Evolutionary conservation across 2,888 invertebrate species (phyloP).

Genomic region (Agrotis exclamationis): DNA sequence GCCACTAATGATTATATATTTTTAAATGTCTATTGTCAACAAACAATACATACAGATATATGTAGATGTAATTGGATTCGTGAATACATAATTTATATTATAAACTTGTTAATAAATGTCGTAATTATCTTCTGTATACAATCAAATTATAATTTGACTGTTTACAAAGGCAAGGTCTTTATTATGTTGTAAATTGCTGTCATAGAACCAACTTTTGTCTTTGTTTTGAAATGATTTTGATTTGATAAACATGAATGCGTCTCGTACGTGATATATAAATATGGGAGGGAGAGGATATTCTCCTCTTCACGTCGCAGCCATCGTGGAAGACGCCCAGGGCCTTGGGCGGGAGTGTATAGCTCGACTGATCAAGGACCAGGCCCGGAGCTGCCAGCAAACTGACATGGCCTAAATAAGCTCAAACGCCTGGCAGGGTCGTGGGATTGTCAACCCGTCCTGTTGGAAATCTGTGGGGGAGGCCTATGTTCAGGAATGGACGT

Average conservation of each 20-base stretch:
- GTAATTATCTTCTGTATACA: background rate
- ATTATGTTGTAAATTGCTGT: slow-evolving; percentile 10
- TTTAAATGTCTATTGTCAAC: background rate
- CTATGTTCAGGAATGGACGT: too few species aligned
- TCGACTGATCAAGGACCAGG: too few species aligned
- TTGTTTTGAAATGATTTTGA: background rate
- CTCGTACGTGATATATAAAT: too few species aligned
- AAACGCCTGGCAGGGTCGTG: too few species aligned
- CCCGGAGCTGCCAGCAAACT: too few species aligned
- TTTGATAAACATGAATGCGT: background rate
- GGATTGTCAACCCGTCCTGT: too few species aligned
- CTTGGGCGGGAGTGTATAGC: too few species aligned
- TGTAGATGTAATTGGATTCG: background rate
- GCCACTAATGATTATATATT: background rate
- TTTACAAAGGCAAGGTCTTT: background rate
- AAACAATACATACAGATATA: background rate
- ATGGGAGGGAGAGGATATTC: too few species aligned
- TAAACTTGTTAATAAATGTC: background rate
- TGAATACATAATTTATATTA: background rate
- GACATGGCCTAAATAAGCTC: too few species aligned
- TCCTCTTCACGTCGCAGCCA: too few species aligned
- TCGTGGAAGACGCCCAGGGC: too few species aligned
- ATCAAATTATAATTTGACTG: slow-evolving; percentile 4
- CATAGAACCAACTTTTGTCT: background rate
- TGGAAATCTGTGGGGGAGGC: too few species aligned